Evolutionary conservation across 2,888 invertebrate species (phyloP), one percentile per base, ranked within the genome.

Genomic region (Pammene fasciana): DNA sequence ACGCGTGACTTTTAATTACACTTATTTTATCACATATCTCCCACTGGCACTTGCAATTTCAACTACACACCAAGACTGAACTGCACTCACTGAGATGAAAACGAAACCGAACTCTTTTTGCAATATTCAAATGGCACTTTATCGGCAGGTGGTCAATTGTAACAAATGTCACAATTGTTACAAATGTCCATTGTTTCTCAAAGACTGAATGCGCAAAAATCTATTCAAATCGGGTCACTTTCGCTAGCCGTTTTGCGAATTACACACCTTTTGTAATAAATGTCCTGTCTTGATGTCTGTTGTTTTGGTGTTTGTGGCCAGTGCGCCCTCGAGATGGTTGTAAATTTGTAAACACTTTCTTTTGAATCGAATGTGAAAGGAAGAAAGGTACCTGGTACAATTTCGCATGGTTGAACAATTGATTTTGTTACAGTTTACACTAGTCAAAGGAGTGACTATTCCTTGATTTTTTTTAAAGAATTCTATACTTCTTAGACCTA

Each of bases 111-210:
- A 65, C 56, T 38, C 68, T 73, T 78, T 75, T 82, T 80, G 78
- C 80, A 75, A 87, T 89, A 90, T 91, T 87, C 87, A 89, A 90
- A 90, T 87, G 74, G 78, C 74, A 72, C 73, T 72, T 72, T 72
- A 86, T 82, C 90, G 72, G 84, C 87, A 87, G 91, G 91, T 86
- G 91, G 89, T 82, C 87, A 79, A 84, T 87, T 88, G 85, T 88
- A 57, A 72, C 75, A 72, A 72, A 76, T 78, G 76, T 77, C 57
- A 72, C 75, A 72, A 72, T 77, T 78, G 76, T 77, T 64, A 56
- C 73, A 62, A 68, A 71, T 70, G 55, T 48, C 67, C 74, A 65
- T 71, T 70, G 72, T 72, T 67, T 73, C 50, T 46, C 59, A 67
- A 74, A 68, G 26, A 72, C 72, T 71, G 70, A 72, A 75, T 72